Evolutionary conservation across 2,113 vertebrate genomes (phyloP).

Genomic region (Talpa occidentalis): DNA sequence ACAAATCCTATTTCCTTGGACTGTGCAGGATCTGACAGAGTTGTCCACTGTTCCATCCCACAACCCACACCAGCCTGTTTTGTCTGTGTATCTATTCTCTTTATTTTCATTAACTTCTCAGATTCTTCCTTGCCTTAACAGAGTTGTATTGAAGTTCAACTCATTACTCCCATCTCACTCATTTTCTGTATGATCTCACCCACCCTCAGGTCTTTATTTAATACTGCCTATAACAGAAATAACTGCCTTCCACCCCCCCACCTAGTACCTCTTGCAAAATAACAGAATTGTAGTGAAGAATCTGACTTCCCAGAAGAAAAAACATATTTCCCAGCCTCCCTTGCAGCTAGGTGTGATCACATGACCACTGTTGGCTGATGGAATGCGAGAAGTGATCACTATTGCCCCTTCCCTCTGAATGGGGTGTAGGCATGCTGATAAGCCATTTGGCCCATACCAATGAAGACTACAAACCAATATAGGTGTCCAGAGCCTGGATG

Average conservation of each 20-base stretch:
- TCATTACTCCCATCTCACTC: background rate
- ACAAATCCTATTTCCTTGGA: background rate
- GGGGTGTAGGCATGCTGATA: background rate
- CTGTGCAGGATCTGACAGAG: background rate
- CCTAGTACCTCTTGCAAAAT: background rate
- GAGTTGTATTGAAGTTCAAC: background rate
- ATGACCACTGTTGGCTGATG: background rate
- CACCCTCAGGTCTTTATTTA: background rate
- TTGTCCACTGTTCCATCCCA: background rate
- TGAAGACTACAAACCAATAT: background rate
- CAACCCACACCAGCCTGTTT: background rate
- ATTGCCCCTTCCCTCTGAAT: background rate
- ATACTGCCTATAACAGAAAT: background rate
- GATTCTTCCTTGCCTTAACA: background rate
- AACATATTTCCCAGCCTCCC: conserved; percentile 6
- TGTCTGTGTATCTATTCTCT: background rate
- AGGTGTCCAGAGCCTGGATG: background rate
- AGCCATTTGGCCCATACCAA: background rate
- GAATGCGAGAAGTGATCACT: background rate
- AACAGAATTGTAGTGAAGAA: background rate
- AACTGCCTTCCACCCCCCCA: background rate
- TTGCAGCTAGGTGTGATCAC: background rate
- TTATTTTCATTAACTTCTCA: background rate
- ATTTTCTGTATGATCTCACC: background rate
- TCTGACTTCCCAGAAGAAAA: background rate